These are phyloP conservation scores for Drosophila virilis DNA, from an alignment of 1,140 invertebrate species.

Conservation along the genomic window DNA sequence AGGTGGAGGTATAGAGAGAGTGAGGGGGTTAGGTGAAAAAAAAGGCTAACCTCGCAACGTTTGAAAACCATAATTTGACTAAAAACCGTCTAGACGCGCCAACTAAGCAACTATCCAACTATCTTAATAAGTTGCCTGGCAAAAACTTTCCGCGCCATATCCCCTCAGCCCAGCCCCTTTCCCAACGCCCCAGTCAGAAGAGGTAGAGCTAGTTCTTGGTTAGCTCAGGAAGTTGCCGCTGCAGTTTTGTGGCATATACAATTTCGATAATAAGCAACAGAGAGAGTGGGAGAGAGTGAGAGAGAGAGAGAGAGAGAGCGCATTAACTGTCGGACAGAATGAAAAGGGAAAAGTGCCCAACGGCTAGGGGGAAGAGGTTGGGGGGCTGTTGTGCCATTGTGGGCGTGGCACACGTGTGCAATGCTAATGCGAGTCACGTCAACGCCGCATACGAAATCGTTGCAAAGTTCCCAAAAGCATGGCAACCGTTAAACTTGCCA, in stretches of 20 bases:
- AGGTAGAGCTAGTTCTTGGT: too few relatives aligned
- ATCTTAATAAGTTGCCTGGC: conserved; percentile 80
- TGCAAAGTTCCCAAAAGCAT: conserved; percentile 54
- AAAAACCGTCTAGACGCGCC: conserved; percentile 78
- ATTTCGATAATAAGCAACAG: conserved; percentile 81
- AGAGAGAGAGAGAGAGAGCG: conserved; percentile 42
- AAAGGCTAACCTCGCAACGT: conserved; percentile 30
- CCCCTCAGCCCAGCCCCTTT: too few relatives aligned
- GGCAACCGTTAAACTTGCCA: conserved; percentile 18
- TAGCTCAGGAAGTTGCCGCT: conserved; percentile 61
- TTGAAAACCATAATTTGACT: conserved; percentile 81
- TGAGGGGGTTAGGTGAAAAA: conserved; percentile 1
- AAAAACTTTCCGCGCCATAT: conserved; percentile 57
- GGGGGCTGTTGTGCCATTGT: neutral
- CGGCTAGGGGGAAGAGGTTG: too few relatives aligned
- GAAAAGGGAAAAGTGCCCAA: too few relatives aligned
- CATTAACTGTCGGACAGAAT: neutral
- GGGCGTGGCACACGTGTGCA: conserved; percentile 53
- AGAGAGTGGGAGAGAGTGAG: conserved; percentile 32
- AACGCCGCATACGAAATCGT: conserved; percentile 79
- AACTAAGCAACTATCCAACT: conserved; percentile 66
- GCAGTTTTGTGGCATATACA: conserved; percentile 74
- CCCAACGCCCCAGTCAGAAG: too few relatives aligned
- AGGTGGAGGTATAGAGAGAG: neutral
- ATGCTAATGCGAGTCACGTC: conserved; percentile 79